Evolutionary conservation across 2,113 vertebrate genomes (phyloP), one percentile per base, ranked within the genome.

Genomic region (Gallinago media): DNA sequence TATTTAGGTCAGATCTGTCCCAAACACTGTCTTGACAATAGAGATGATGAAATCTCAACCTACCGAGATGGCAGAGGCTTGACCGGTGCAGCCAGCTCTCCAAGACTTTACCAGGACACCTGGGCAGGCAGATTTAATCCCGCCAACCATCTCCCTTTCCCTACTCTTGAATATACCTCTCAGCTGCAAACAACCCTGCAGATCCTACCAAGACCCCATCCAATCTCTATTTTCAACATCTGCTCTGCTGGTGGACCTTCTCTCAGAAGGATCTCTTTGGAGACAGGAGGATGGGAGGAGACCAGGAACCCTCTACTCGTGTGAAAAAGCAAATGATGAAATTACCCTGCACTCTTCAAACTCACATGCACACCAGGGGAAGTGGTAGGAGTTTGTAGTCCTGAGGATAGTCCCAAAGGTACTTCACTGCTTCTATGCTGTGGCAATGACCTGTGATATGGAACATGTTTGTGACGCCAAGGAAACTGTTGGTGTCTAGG

Each of bases 391-490:
- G 31, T 22, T 20, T 5, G 2, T 63, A 26, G 54, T 59, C 49
- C 59, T 40, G 27, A 47, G 16, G 59, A 58, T 14, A 23, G 11
- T 68, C 26, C 38, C 44, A 40, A 17, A 32, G 68, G 26, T 12
- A 23, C 29, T 62, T 68, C 49, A 47, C 44, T 23, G 3, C 15
- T 62, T 67, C 54, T 62, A 1, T 6, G 8, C 42, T 58, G 70
- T 38, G 44, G 26, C 56, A 59, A 32, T 47, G 27, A n/a, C 29
- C 58, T 61, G 22, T 0, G 0, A 11, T 1, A 1, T 16, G 22
- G 66, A n/a, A 36, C 3, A 0, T 3, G 23, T 2, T 27, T 44
- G 40, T 47, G 58, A 50, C 21, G 19, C 11, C 63, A 38, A 20
- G 19, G 34, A 84, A 68, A 26, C 34, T 14, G 23, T 22, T 6